Base-by-base conservation (phyloP, 2,888 invertebrate species). In the Salticus scenicus region DNA sequence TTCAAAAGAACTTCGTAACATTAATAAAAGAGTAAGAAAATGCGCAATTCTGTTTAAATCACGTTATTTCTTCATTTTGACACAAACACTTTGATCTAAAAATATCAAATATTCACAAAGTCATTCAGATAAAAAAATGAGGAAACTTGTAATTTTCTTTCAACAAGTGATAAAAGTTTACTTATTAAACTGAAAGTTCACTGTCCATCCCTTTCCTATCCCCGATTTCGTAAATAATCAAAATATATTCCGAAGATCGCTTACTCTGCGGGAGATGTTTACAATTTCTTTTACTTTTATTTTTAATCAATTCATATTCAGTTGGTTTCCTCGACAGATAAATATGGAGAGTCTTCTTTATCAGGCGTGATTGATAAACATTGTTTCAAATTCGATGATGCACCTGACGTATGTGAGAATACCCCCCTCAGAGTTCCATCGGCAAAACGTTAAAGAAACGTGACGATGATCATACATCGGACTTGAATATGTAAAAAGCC, bases 201-300 rank as follows among this genome's bases (percentile, higher is more conserved):
- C 12, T 4, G 12, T 24, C 24, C 24, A 24, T 24, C 57, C 57
- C 57, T 57, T 1, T 1, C 5, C 17, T 10, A 47, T 10, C 42
- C 57, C 57, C 24, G 14, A 24, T 57, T 12, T 57, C 57, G 57
- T 1, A 24, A 20, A 24, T 57, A 57, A 57, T 57, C 57, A 57
- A 57, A 57, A 57, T 24, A 57, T 57, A 57, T 57, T 57, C 57
- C 57, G 57, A 57, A 57, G 57, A 57, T 57, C 57, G 57, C 2
- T 57, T 57, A 24, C 57, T 57, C 57, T 17, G 57, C 57, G 57
- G 57, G 57, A 57, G 57, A 57, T 57, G 57, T 57, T 57, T 20
- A 57, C 57, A 24, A 57, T 57, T 57, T 47, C 24, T 57, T 8
- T 57, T 57, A 5, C 17, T 47, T 47, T 7, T 17, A 47, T 7